Conservation (phyloP, 2,797 vertebrate genomes). For the Limnodromus scolopaceus region DNA sequence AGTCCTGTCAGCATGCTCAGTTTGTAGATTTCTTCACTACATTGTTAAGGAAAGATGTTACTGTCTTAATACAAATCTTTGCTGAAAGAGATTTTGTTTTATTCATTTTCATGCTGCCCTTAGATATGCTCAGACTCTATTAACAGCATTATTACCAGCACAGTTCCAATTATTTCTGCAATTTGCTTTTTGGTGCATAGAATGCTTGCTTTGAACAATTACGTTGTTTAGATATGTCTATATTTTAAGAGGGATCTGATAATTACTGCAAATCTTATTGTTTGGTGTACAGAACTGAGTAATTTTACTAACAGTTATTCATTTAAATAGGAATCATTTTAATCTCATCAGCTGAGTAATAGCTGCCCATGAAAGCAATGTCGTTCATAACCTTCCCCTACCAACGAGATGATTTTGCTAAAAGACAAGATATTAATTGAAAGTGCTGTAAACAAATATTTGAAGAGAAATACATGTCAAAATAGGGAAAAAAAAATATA, state of each 20-base stretch:
- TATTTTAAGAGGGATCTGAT: slow-evolving; percentile 1
- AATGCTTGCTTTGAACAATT: slow-evolving; percentile 24
- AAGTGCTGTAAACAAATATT: neutral
- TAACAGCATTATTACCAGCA: slow-evolving; percentile 32
- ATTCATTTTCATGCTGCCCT: neutral
- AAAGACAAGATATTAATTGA: neutral
- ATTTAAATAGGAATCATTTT: slow-evolving; percentile 16
- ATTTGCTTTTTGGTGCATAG: slow-evolving; percentile 3
- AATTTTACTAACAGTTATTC: slow-evolving; percentile 28
- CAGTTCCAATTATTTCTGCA: slow-evolving; percentile 4
- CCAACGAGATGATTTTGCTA: neutral
- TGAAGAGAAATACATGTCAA: neutral
- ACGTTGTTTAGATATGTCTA: neutral
- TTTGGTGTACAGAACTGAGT: neutral
- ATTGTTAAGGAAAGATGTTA: neutral
- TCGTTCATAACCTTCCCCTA: neutral
- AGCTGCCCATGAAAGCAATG: neutral
- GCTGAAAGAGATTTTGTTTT: neutral
- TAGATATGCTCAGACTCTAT: slow-evolving; percentile 3
- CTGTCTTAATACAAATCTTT: neutral
- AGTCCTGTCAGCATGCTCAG: neutral
- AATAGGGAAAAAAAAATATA: neutral
- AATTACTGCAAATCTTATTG: slow-evolving; percentile 13
- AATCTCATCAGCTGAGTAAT: neutral
- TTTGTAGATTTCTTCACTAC: neutral